Evolutionary conservation across 2,113 vertebrate genomes (phyloP), one percentile per base, ranked within the genome.

Genomic region (Pollimyrus isidori): DNA sequence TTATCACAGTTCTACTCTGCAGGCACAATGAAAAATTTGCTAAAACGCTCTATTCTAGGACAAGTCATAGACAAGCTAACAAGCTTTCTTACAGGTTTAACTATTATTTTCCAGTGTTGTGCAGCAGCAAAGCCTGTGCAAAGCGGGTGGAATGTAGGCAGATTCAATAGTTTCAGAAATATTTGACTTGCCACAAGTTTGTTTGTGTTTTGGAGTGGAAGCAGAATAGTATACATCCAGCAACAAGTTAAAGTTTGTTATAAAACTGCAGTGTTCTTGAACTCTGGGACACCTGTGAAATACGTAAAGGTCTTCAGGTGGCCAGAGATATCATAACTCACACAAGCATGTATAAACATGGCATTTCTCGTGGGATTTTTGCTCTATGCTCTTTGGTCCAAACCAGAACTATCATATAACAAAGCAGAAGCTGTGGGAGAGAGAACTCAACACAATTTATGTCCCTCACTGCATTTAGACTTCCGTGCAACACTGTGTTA

Each of bases 401-500:
- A 45, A 48, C 76, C 82, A 84, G 45, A 11, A n/a, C 35, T 46
- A 48, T 84, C 45, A 48, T 45, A 42, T 45, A 82, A 45, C 35
- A 26, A 86, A 58, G 49, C 53, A 69, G 23, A 48, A 82, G 23
- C 17, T n/a, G 58, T 82, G 48, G 30, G 45, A 84, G 88, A 76
- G 80, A 89, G 45, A 49, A n/a, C 11, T 50, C 35, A 73, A 11
- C 42, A 11, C n/a, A 89, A 23, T 86, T 83, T 21, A 46, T 87
- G 58, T 90, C 42, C 42, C 52, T 86, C 39, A 52, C 80, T 88
- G 49, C 26, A 48, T 80, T 87, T 30, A 21, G 46, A 83, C 90
- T 87, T 89, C 87, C 65, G 42, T 46, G 76, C 52, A 80, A 62
- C 88, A 89, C 6, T 90, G 87, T 45, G 56, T 39, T 84, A 21